Percentiles rank a stretch among this genome's conserved stretches.
phyloP scores from a whole-genome alignment of 2,113 vertebrate species.

The Probosciger aterrimus region DNA sequence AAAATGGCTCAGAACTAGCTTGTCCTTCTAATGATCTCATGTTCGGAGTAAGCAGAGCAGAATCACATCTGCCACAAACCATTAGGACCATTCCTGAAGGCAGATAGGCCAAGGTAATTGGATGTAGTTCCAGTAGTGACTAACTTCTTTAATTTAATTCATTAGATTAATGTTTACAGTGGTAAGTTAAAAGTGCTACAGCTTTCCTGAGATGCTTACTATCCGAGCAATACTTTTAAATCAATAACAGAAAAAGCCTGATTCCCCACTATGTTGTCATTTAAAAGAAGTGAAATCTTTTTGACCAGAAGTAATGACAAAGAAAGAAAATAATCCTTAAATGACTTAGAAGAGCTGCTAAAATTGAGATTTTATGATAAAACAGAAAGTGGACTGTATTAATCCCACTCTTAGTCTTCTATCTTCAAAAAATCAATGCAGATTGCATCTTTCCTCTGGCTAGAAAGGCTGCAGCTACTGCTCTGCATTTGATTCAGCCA shows the following conservation, averaged over 20 bases:
- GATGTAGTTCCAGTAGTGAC: not conserved
- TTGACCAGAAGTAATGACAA: not conserved
- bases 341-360: not conserved
- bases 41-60: not conserved
- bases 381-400: not conserved
- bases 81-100: not conserved
- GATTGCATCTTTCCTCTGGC: not conserved
- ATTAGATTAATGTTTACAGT: not conserved
- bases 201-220: not conserved
- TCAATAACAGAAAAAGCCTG: not conserved
- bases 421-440: not conserved
- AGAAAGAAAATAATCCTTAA: not conserved
- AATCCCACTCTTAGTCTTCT: not conserved
- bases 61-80: not conserved
- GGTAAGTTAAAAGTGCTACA: not conserved
- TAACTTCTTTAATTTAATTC: not conserved
- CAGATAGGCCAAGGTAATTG: not conserved
- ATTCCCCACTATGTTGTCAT: not conserved
- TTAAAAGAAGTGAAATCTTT: not conserved
- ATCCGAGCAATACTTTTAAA: constrained; percentile 1
- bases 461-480: constrained; percentile 1
- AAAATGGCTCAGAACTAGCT: not conserved
- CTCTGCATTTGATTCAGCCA: constrained; percentile 20
- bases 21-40: not conserved
- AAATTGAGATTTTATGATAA: not conserved